Evolutionary conservation across 2,797 vertebrate species (phyloP), one percentile per base, ranked within the genome.

Genomic region (Oceanodroma leucorhoa): DNA sequence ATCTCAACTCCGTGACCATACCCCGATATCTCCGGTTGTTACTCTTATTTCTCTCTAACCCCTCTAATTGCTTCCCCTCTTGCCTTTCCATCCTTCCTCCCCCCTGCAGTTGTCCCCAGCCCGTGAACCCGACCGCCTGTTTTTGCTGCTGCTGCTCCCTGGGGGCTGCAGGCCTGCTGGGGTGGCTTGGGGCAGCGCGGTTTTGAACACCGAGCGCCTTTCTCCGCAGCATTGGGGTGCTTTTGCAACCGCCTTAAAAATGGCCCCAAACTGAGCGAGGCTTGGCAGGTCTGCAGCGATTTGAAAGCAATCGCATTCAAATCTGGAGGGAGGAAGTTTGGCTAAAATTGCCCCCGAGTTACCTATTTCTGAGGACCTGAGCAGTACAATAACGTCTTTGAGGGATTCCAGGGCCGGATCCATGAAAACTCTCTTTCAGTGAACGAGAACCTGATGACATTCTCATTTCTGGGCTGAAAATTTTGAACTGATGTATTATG

Each of bases 401-500:
- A 98, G 91, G 69, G 73, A 78, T 94, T 97, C 95, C 91, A 94
- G 90, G 38, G 88, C 89, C 38, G 48, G 90, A 81, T 91, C 95
- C 87, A 91, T 97, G 95, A 97, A 97, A 91, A 96, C 94, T 95
- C 85, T 94, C 96, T 97, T 97, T 97, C 96, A 95, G 78, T 75
- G 84, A 78, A 80, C 83, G 90, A 89, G 90, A 96, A 96, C 94
- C 90, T 96, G 96, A 96, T 97, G 97, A 96, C 95, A 96, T 94
- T 96, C 87, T 93, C 79, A 94, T 95, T 97, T 94, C 96, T 94
- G 92, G 90, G 67, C 65, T 96, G 78, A 84, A 94, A 94, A 91
- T 87, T 90, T 88, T 95, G 87, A 97, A 97, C 87, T 51, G 84
- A 41, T 94, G 70, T 75, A 93, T 91, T 94, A 94, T 95, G 87